These are phyloP conservation scores for Zeugodacus cucurbitae DNA, from an alignment of 1,140 invertebrate species.

Conservation along the genomic window DNA sequence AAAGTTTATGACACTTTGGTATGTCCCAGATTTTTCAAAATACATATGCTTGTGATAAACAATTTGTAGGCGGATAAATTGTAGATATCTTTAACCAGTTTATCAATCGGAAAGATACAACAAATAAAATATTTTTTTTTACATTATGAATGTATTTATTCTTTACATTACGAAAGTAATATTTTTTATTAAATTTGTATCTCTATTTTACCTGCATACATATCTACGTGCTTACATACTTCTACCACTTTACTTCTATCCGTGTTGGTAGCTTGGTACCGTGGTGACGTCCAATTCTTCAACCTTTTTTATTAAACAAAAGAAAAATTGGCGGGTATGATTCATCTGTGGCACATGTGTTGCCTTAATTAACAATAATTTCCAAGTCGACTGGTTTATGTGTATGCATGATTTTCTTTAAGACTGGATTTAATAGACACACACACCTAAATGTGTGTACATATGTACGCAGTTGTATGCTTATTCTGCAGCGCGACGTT, in stretches of 20 bases:
- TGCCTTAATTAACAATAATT: slow-evolving; percentile 14
- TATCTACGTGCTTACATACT: too few relatives aligned
- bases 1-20: too few relatives aligned
- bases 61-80: too few relatives aligned
- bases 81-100: too few relatives aligned
- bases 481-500: neutral
- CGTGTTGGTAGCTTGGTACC: neutral
- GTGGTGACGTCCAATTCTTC: neutral
- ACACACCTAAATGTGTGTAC: neutral
- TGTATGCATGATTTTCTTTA: neutral
- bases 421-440: slow-evolving; percentile 13
- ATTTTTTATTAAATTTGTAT: too few relatives aligned
- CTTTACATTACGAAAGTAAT: too few relatives aligned
- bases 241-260: neutral
- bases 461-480: neutral
- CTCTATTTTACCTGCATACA: too few relatives aligned
- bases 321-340: neutral
- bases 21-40: too few relatives aligned
- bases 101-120: too few relatives aligned
- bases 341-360: slow-evolving; percentile 26
- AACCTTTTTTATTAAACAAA: neutral
- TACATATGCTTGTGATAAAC: too few relatives aligned
- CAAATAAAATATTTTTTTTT: too few relatives aligned
- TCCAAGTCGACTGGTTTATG: neutral
- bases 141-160: too few relatives aligned